Evolutionary conservation across 2,888 invertebrate genomes (phyloP).

Genomic region (Desoria tigrina): DNA sequence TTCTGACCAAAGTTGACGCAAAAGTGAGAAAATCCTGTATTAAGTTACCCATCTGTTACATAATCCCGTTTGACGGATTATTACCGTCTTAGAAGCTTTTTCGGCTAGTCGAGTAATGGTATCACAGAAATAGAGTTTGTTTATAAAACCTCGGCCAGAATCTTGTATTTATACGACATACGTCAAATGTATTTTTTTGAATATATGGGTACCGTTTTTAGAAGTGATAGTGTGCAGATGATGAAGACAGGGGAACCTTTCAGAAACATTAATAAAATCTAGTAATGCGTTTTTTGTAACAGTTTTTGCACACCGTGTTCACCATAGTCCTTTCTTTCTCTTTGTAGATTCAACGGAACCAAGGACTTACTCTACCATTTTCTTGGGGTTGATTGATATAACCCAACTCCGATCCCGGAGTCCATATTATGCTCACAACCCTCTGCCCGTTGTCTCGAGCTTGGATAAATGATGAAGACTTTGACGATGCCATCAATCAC

Average conservation of each 20-base stretch:
- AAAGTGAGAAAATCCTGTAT: no score
- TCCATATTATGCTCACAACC: neutral
- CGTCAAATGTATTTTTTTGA: no score
- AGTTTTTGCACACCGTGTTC: neutral
- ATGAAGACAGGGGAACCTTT: neutral
- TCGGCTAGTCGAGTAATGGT: no score
- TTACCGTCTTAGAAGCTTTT: no score
- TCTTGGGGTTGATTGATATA: no score
- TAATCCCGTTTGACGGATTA: no score
- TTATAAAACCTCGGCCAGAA: neutral
- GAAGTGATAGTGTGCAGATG: neutral
- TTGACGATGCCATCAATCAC: slow-evolving; percentile 24
- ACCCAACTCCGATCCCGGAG: no score
- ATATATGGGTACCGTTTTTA: neutral
- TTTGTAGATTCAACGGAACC: neutral
- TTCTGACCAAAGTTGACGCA: no score
- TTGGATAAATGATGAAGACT: slow-evolving; percentile 15
- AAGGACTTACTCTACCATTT: neutral
- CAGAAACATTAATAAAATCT: slow-evolving; percentile 7
- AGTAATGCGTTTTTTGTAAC: slow-evolving; percentile 2
- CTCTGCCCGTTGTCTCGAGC: neutral
- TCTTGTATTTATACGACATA: no score
- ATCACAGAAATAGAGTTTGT: neutral
- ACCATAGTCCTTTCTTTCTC: neutral
- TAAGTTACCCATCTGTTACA: no score